Evolutionary conservation across 2,888 invertebrate species (phyloP).

Genomic region (Argyra leucocephala): DNA sequence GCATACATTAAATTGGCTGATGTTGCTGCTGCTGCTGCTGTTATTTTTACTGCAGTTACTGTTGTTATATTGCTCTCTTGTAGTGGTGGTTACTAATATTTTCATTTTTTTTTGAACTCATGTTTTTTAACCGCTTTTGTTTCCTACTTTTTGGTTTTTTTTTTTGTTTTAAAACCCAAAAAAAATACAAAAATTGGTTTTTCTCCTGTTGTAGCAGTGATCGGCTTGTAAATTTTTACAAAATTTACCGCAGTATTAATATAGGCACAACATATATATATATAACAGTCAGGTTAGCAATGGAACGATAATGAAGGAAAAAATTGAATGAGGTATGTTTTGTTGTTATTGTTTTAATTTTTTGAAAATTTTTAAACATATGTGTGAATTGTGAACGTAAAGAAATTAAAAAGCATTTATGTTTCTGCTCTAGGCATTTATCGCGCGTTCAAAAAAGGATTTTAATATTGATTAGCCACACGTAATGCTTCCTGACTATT

Average conservation of each 20-base stretch:
- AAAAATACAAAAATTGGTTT: background rate
- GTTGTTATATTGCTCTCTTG: no score
- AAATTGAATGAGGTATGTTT: background rate
- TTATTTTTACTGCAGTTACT: no score
- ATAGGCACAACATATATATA: background rate
- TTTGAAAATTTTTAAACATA: background rate
- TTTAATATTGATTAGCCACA: constrained; percentile 27
- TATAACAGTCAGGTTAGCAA: background rate
- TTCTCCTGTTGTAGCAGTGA: background rate
- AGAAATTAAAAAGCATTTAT: constrained; percentile 3
- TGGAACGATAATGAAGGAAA: background rate
- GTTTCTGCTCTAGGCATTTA: constrained; percentile 20
- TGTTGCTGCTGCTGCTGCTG: no score
- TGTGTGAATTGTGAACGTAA: background rate
- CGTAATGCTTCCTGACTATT: constrained; percentile 19
- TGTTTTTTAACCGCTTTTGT: background rate
- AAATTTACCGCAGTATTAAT: background rate
- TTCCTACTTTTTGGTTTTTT: background rate
- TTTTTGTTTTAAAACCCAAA: background rate
- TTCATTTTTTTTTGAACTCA: no score
- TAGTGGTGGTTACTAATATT: no score
- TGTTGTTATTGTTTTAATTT: background rate
- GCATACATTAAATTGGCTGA: no score
- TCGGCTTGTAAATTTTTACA: background rate
- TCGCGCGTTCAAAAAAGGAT: constrained; percentile 25